Evolutionary conservation across 2,888 invertebrate genomes (phyloP).

Genomic region (Mellilla xanthometata): DNA sequence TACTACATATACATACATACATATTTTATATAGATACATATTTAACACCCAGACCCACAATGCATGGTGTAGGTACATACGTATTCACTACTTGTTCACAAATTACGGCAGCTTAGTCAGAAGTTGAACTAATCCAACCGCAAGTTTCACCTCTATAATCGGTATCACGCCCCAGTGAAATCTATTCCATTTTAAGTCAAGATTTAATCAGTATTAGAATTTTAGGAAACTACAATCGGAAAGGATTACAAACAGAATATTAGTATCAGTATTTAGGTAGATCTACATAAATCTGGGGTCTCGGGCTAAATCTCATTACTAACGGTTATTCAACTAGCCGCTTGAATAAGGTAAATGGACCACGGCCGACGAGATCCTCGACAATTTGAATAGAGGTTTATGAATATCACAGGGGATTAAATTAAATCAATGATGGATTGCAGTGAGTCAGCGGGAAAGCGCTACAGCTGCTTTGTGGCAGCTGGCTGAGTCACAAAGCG

Average conservation of each 20-base stretch:
- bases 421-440: conserved; percentile 48
- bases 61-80: no score
- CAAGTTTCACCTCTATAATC: not conserved
- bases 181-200: not conserved
- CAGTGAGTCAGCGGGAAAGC: conserved; percentile 52
- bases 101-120: not conserved
- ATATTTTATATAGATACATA: no score
- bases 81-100: no score
- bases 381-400: conserved; percentile 30
- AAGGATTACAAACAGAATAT: conserved; percentile 12
- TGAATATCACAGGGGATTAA: conserved; percentile 33
- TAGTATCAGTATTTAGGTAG: conserved; percentile 14
- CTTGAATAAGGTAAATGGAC: conserved; percentile 21
- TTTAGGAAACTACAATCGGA: not conserved
- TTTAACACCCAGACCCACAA: no score
- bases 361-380: conserved; percentile 16
- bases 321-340: conserved; percentile 20
- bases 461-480: conserved; percentile 49
- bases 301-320: conserved; percentile 20
- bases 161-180: not conserved
- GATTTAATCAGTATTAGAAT: not conserved
- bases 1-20: no score
- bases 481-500: conserved; percentile 44
- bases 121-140: not conserved
- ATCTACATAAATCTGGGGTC: conserved; percentile 15